Conservation (phyloP, 2,113 vertebrate genomes). For the Sinosuthora webbiana region DNA sequence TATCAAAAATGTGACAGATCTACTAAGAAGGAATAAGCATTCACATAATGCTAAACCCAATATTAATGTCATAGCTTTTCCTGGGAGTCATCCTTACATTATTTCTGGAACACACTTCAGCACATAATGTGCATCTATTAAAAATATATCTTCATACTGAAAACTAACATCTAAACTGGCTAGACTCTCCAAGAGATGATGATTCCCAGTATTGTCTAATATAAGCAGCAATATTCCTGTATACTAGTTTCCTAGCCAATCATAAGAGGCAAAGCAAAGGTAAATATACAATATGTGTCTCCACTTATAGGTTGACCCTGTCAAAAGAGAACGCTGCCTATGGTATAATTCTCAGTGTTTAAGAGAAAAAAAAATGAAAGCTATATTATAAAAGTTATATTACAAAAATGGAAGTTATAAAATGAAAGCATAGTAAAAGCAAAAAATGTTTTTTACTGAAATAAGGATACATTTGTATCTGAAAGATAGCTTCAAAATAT, state of each 20-base stretch:
- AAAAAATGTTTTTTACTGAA: not conserved
- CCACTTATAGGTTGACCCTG: not conserved
- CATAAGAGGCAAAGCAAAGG: not conserved
- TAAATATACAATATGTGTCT: not conserved
- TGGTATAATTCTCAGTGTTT: not conserved
- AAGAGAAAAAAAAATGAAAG: not conserved
- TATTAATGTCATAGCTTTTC: not conserved
- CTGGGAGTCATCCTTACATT: not conserved
- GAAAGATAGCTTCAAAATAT: not conserved
- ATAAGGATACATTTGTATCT: not conserved
- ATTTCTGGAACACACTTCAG: not conserved
- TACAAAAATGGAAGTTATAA: not conserved
- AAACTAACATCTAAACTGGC: not conserved
- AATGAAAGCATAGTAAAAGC: not conserved
- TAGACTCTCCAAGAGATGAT: not conserved
- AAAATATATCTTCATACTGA: not conserved
- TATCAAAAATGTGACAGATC: not conserved
- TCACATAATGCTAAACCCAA: not conserved
- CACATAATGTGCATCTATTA: not conserved
- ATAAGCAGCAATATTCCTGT: not conserved
- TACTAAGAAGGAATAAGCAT: not conserved
- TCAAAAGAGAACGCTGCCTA: not conserved
- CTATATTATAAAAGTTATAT: not conserved
- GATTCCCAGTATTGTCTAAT: not conserved
- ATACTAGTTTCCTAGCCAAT: not conserved